Percentiles rank a stretch among this genome's conserved stretches.
phyloP scores from a whole-genome alignment of 2,797 vertebrate species.

The Sebastolobus alascanus region DNA sequence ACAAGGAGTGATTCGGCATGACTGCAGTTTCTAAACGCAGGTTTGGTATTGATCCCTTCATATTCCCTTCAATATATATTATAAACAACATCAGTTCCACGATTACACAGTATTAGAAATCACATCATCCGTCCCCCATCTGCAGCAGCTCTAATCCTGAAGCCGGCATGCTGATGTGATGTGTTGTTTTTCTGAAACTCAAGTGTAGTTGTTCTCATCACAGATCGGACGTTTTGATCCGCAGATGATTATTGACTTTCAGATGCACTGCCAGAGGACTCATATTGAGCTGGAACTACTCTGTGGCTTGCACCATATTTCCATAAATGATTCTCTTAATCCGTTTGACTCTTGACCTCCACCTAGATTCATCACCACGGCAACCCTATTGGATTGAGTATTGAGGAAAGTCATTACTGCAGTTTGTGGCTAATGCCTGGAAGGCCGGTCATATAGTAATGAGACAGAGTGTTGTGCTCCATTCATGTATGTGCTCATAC shows the following conservation, averaged over 20 bases:
- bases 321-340: slow-evolving; percentile 64
- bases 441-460: slow-evolving; percentile 14
- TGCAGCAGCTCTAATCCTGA: slow-evolving; percentile 54
- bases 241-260: slow-evolving; percentile 33
- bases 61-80: background rate
- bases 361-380: slow-evolving; percentile 37
- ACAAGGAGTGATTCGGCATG: background rate
- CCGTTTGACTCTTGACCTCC: slow-evolving; percentile 50
- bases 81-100: background rate
- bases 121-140: slow-evolving; percentile 8
- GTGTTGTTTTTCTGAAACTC: background rate
- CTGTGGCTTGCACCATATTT: slow-evolving; percentile 62
- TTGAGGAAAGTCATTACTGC: slow-evolving; percentile 9
- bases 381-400: background rate
- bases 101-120: background rate
- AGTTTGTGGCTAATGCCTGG: slow-evolving; percentile 18
- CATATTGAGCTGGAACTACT: slow-evolving; percentile 19
- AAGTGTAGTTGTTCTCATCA: slow-evolving; percentile 3
- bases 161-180: slow-evolving; percentile 15
- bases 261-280: slow-evolving; percentile 1
- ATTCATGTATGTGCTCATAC: background rate
- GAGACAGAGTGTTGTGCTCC: background rate
- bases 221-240: slow-evolving; percentile 40
- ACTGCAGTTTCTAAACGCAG: background rate
- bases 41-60: background rate